Base-by-base conservation (phyloP, 2,113 vertebrate genomes). In the Odocoileus hemionus region DNA sequence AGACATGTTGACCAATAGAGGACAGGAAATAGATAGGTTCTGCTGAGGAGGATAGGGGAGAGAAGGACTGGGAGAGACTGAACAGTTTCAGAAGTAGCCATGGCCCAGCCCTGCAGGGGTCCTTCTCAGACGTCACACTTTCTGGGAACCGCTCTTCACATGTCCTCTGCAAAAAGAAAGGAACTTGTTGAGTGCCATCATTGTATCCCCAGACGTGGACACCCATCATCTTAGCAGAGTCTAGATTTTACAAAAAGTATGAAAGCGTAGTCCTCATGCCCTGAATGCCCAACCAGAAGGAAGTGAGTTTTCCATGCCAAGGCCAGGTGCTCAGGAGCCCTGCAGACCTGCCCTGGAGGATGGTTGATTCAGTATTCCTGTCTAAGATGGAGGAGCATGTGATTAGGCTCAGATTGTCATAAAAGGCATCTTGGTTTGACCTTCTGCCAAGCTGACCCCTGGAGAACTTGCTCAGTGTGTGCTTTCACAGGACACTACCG, bases 301-400 rank as follows among this genome's bases (percentile, higher is more conserved):
- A 61, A 30, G 14, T 61, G 60, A 7, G 28, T 7, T 61, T 30
- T 15, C 60, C 60, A 30, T n/a, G 61, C 33, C 7, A 67, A n/a
- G 61, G 9, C 4, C 5, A 4, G 33, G 33, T 1, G 0, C 16
- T n/a, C 33, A n/a, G 61, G 33, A n/a, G 5, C 30, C 8, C 61
- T 67, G 33, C 61, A n/a, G 61, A 67, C 7, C 30, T n/a, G 33
- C 61, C 7, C 33, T 33, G 60, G 60, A 61, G 60, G 3, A 28
- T 33, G 28, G 60, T 61, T 15, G 13, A 16, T 6, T 61, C 33
- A 67, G 16, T 67, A n/a, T 19, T 67, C 61, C 7, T 30, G 1
- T 67, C 33, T 67, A n/a, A 67, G 61, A 67, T 4, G 33, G 15
- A n/a, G 16, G 33, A 67, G 33, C 61, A 19, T 9, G 3, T n/a